These are phyloP conservation scores for Hypotaenidia okinawae DNA, from an alignment of 2,797 vertebrate species.

Conservation along the genomic window DNA sequence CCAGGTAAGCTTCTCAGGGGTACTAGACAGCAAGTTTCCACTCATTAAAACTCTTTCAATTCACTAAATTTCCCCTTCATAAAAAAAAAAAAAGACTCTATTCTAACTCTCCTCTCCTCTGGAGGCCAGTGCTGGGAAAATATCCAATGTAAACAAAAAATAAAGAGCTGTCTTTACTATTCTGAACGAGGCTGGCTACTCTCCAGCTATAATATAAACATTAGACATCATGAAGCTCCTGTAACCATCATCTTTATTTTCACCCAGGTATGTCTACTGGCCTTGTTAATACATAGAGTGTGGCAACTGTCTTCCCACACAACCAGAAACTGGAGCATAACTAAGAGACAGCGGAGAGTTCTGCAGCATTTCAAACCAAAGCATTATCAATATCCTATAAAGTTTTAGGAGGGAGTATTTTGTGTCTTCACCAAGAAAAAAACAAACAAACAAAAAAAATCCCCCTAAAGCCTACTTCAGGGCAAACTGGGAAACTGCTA, in stretches of 20 bases:
- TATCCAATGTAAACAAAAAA: constrained; percentile 10
- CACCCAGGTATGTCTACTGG: constrained; percentile 16
- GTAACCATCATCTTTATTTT: constrained; percentile 15
- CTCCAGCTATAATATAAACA: constrained; percentile 9
- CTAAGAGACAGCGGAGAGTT: not conserved
- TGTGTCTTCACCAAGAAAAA: not conserved
- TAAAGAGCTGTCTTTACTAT: constrained; percentile 10
- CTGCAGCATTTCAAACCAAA: not conserved
- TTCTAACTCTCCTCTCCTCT: not conserved
- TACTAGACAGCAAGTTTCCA: not conserved
- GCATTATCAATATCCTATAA: not conserved
- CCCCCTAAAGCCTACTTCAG: not conserved
- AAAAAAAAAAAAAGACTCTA: not conserved
- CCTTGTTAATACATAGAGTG: not conserved
- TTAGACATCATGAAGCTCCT: not conserved
- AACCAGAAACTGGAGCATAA: not conserved
- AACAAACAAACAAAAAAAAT: not conserved
- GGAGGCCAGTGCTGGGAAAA: not conserved
- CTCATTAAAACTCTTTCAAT: not conserved
- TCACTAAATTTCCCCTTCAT: not conserved
- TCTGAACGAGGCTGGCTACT: constrained; percentile 9
- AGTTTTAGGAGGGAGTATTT: not conserved
- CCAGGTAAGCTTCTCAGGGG: not conserved
- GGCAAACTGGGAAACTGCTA: constrained; percentile 30
- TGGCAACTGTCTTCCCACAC: not conserved